Base-by-base conservation (phyloP, 2,888 invertebrate species). In the Cyrtodaria siliqua region DNA sequence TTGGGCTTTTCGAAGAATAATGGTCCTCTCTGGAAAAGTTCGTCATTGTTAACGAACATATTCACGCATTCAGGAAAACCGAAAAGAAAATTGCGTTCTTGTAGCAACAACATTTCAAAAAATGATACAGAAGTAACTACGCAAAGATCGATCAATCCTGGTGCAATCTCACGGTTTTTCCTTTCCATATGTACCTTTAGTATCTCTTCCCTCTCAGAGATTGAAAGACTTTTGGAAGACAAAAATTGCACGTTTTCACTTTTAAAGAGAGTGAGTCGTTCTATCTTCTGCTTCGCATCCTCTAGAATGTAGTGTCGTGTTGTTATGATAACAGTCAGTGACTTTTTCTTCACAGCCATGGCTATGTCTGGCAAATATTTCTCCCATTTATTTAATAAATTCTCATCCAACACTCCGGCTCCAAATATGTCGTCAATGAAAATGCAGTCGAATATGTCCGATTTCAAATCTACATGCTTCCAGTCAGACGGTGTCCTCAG, bases 361-460 rank as follows among this genome's bases (percentile, higher is more conserved):
- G 55, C 44, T 14, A 77, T 24, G 27, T 68, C 72, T 8, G 49
- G 53, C 1, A 68, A 52, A 55, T 47, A 26, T 27, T 16, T 53
- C 3, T 68, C 55, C 72, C 77, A 77, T 23, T 60, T 40, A 18
- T 64, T 50, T 16, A 68, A 40, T 8, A 77, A 24, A 9, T 27
- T 55, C 33, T 77, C 69, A 40, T 72, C 61, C n/a, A 77, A 29
- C 20, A 64, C 70, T 8, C 74, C 66, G 16, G 55, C 42, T 24
- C 79, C 79, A 52, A 79, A 79, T 4, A 77, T 72, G 33, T 77
- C 77, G 44, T 77, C 77, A 27, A 72, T 68, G 2, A 77, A 44
- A 44, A 77, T 56, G 0, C 44, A 50, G 23, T 60, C n/a, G n/a
- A n/a, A n/a, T n/a, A n/a, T n/a, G n/a, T n/a, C n/a, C n/a, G n/a